Percentiles rank a stretch among this genome's conserved stretches.
Evolutionary conservation across 2,888 invertebrate species (phyloP).

Genomic region (Leucophenga maculata): DNA sequence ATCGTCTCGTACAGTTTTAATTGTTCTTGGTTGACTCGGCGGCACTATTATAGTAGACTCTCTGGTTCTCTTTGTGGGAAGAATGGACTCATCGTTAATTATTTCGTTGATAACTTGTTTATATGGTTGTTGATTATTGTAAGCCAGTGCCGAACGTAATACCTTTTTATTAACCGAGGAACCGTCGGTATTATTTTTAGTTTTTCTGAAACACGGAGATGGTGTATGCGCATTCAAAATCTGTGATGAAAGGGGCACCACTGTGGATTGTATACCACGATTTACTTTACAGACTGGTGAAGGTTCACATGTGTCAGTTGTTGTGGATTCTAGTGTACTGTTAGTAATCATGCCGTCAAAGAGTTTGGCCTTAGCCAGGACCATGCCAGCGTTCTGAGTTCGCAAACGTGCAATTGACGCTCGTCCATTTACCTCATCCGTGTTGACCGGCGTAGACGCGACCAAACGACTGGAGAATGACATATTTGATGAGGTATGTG

Average conservation of each 20-base stretch:
- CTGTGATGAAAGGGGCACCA: no score
- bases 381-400: constrained; percentile 85
- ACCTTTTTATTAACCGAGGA: not conserved
- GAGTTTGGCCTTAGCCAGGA: constrained; percentile 83
- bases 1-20: not conserved
- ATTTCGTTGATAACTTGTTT: not conserved
- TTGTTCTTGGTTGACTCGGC: not conserved
- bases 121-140: no score
- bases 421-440: constrained; percentile 74
- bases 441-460: constrained; percentile 39
- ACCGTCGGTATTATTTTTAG: not conserved
- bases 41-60: not conserved
- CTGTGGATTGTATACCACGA: no score
- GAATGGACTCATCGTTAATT: not conserved
- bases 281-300: no score
- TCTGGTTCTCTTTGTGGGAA: not conserved
- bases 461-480: constrained; percentile 26
- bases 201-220: not conserved
- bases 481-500: not conserved
- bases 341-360: constrained; percentile 74
- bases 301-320: not conserved
- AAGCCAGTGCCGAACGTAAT: no score
- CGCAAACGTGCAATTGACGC: constrained; percentile 82
- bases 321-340: not conserved
- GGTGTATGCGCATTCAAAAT: no score